Evolutionary conservation across 2,888 invertebrate species (phyloP), one percentile per base, ranked within the genome.

Genomic region (Microdon myrmicae): DNA sequence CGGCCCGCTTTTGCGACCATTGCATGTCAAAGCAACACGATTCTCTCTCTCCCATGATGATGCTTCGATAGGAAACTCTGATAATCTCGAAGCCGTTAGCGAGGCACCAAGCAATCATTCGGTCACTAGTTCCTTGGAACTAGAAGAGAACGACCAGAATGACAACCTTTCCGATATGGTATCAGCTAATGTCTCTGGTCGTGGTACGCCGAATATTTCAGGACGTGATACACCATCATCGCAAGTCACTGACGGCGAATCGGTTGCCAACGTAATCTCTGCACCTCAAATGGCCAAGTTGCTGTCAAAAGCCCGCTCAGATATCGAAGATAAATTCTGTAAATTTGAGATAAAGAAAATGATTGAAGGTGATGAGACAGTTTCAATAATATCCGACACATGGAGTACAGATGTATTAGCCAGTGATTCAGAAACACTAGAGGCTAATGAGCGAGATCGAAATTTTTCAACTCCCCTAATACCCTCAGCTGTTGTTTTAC

Each of bases 331-430:
- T 71, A 95, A 96, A 77, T 98, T 98, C 83, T 96, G 97, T 78
- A 96, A 97, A 81, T 98, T 98, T 79, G 96, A 96, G 77, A 93
- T 98, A 22, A 94, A 92, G 79, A 88, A 88, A 74, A 77, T 88
- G 45, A 76, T 86, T 69, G 86, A 86, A 80, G 92, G 92, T 1
- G 97, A 97, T 78, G 98, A 98, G 81, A 96, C 96, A 1, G 90
- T 96, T 71, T 97, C 96, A 23, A 89, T 97, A 73, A 96, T 98
- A 71, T 96, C 96, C 34, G 98, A 99, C 78, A 96, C 96, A 1
- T 98, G 98, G 98, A 96, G 96, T 70, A 98, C 98, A 1, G 98
- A 98, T 80, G 98, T 98, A 34, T 81, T 97, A 48, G 96, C 96
- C 0, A 96, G 95, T 47, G 98, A 98, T 80, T 95, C 94, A 7